These are phyloP conservation scores for Lacerta viridis DNA, from an alignment of 2,797 vertebrate genomes.

Conservation along the genomic window DNA sequence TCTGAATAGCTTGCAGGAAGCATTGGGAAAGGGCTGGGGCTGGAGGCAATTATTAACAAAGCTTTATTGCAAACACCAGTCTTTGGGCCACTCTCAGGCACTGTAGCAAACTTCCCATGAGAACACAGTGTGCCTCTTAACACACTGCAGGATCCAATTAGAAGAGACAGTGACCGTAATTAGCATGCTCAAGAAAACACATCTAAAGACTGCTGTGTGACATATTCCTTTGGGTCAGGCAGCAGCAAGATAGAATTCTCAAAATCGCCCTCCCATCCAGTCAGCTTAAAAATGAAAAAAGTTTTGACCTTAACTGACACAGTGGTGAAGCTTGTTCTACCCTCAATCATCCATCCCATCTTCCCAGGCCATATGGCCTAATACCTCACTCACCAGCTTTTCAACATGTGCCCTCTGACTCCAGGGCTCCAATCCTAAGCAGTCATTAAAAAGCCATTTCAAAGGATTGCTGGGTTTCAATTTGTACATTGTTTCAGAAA, in stretches of 20 bases:
- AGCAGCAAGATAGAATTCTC: slow-evolving; percentile 66
- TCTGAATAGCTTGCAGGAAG: neutral
- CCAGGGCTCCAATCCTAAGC: neutral
- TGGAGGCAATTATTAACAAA: slow-evolving; percentile 62
- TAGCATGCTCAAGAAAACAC: slow-evolving; percentile 69
- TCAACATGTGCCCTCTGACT: neutral
- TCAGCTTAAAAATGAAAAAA: slow-evolving; percentile 52
- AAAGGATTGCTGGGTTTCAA: too few species aligned
- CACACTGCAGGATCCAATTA: slow-evolving; percentile 66
- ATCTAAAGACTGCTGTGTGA: slow-evolving; percentile 71
- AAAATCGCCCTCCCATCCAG: slow-evolving; percentile 60
- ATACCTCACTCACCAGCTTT: neutral
- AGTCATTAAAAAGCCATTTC: too few species aligned
- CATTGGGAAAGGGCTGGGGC: slow-evolving; percentile 54
- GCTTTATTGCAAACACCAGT: slow-evolving; percentile 48
- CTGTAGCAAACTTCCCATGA: slow-evolving; percentile 66
- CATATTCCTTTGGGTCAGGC: slow-evolving; percentile 68
- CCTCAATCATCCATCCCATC: slow-evolving; percentile 20
- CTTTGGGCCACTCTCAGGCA: slow-evolving; percentile 55
- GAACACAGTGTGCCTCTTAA: slow-evolving; percentile 70
- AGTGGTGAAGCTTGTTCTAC: slow-evolving; percentile 47
- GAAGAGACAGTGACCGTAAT: slow-evolving; percentile 70
- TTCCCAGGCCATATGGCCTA: neutral
- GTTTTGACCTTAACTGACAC: slow-evolving; percentile 62
- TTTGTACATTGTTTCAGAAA: too few species aligned